These are phyloP conservation scores for Chrysodeixis includens DNA, from an alignment of 2,888 invertebrate genomes.

Conservation along the genomic window DNA sequence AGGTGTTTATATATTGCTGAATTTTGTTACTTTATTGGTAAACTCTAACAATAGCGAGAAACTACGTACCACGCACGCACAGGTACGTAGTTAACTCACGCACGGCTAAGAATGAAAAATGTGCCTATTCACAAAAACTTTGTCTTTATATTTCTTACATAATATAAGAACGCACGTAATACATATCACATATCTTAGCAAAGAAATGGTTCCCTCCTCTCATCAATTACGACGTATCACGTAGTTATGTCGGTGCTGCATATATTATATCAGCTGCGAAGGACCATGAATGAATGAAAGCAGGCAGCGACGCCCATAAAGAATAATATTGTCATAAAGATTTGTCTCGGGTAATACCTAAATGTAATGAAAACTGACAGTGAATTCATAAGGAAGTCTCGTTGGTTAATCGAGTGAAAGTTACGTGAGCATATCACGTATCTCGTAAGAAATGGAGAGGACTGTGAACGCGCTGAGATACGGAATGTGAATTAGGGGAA, in stretches of 20 bases:
- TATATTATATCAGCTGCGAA: constrained; percentile 59
- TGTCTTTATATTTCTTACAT: constrained; percentile 58
- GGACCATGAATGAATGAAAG: constrained; percentile 66
- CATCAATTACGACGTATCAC: constrained; percentile 17
- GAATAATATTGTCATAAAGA: constrained; percentile 71
- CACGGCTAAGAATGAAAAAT: constrained; percentile 67
- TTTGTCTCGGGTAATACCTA: constrained; percentile 67
- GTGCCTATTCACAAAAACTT: constrained; percentile 66
- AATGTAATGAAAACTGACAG: constrained; percentile 76
- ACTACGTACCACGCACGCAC: constrained; percentile 66
- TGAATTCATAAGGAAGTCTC: constrained; percentile 77
- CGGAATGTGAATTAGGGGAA: constrained; percentile 82
- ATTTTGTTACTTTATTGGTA: constrained; percentile 51
- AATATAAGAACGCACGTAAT: constrained; percentile 55
- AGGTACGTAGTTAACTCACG: constrained; percentile 67
- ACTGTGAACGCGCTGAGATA: constrained; percentile 77
- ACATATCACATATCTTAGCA: constrained; percentile 41
- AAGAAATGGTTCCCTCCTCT: constrained; percentile 27
- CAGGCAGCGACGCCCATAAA: constrained; percentile 61
- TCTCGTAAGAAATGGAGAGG: constrained; percentile 79
- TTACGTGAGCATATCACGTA: constrained; percentile 83
- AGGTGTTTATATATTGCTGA: constrained; percentile 21
- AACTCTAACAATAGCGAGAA: constrained; percentile 62
- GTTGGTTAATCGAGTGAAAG: constrained; percentile 85
- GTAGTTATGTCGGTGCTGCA: constrained; percentile 43